A percentile compares a stretch with the other conserved stretches of the same genome.
Evolutionary conservation across 2,797 vertebrate genomes (phyloP).

Genomic region (Phoebastria nigripes): DNA sequence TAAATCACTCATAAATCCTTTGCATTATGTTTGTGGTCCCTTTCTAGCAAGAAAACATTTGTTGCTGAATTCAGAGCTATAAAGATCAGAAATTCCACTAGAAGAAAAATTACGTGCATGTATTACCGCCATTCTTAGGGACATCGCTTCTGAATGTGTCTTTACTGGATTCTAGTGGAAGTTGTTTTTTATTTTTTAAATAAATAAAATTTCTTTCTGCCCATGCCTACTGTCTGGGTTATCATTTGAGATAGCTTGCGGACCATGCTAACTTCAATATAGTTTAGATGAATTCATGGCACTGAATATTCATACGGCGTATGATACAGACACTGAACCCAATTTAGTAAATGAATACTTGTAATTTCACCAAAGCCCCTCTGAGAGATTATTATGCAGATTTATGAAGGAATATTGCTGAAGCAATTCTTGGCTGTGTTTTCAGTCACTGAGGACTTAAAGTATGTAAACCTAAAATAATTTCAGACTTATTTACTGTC

Average conservation of each 20-base stretch:
- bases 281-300: conserved; percentile 64
- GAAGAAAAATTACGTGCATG: background rate
- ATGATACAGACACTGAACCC: conserved; percentile 79
- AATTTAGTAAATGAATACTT: conserved; percentile 84
- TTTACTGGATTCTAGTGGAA: background rate
- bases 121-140: background rate
- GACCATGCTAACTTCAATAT: conserved; percentile 65
- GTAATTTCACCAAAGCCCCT: conserved; percentile 79
- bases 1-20: conserved; percentile 40
- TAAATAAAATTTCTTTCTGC: background rate
- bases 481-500: conserved; percentile 67
- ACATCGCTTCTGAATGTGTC: background rate
- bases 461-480: conserved; percentile 73
- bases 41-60: conserved; percentile 12
- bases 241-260: conserved; percentile 2
- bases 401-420: conserved; percentile 79
- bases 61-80: background rate
- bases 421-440: conserved; percentile 77
- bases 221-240: conserved; percentile 22
- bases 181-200: background rate
- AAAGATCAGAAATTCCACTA: conserved; percentile 9
- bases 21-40: conserved; percentile 34
- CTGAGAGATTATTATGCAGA: conserved; percentile 81
- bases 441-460: conserved; percentile 70
- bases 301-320: conserved; percentile 79